These are phyloP conservation scores for Hydrolagus colliei DNA, from an alignment of 2,797 vertebrate genomes.

Conservation along the genomic window DNA sequence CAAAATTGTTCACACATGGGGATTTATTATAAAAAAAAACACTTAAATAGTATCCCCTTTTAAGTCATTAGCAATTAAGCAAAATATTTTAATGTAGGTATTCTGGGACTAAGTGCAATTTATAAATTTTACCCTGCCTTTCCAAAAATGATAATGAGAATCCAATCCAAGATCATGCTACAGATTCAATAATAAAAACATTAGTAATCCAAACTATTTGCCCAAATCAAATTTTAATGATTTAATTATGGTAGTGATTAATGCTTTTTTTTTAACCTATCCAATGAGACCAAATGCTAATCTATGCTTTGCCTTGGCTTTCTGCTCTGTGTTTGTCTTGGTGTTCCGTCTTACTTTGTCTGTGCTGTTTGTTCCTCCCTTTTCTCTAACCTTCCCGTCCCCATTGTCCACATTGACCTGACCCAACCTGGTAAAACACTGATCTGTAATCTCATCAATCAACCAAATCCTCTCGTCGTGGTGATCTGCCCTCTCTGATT, in stretches of 20 bases:
- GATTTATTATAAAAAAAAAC: background rate
- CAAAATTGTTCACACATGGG: background rate
- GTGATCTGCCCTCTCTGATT: conserved; percentile 62
- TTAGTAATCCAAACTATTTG: conserved; percentile 26
- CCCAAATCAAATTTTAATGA: conserved; percentile 29
- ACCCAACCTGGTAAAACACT: conserved; percentile 28
- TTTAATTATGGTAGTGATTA: conserved; percentile 18
- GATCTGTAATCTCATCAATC: conserved; percentile 51
- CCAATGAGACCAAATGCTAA: conserved; percentile 64
- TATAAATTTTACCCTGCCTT: background rate
- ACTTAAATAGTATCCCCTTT: background rate
- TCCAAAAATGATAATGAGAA: background rate
- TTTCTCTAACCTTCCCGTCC: conserved; percentile 55
- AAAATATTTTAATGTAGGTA: background rate
- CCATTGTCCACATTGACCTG: conserved; percentile 65
- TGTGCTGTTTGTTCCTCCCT: conserved; percentile 66
- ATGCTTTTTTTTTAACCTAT: conserved; percentile 40
- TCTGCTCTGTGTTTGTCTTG: conserved; percentile 68
- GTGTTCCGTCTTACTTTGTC: conserved; percentile 66
- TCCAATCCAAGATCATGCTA: background rate
- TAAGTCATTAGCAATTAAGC: conserved; percentile 10
- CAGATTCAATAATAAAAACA: conserved; percentile 6
- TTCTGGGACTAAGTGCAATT: background rate
- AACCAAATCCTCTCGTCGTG: conserved; percentile 61
- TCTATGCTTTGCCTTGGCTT: conserved; percentile 70